phyloP scores from a whole-genome alignment of 2,797 vertebrate genomes.

The Leptodactylus fallax region DNA sequence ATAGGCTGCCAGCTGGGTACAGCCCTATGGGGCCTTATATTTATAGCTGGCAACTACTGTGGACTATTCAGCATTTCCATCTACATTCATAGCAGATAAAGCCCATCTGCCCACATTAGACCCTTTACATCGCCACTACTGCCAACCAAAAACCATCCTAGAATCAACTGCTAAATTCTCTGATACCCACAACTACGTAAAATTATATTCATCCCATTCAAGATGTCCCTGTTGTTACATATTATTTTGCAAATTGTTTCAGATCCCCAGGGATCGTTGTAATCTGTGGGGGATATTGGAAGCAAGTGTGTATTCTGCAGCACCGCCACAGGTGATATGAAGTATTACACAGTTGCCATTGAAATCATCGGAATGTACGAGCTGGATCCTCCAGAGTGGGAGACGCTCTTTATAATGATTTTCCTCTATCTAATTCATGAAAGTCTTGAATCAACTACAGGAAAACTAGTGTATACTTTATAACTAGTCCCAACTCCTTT shows the following conservation, averaged over 20 bases:
- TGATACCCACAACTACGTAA: not conserved
- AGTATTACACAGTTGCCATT: not conserved
- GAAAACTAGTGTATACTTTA: too few species aligned
- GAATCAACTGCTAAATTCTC: not conserved
- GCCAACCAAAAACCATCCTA: not conserved
- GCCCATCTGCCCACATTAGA: not conserved
- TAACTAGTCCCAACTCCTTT: not conserved
- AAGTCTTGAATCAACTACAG: too few species aligned
- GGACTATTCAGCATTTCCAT: not conserved
- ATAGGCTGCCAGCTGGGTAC: slow-evolving; percentile 3
- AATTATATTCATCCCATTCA: not conserved
- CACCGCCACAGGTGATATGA: not conserved
- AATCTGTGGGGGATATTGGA: not conserved
- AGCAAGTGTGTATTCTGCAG: not conserved
- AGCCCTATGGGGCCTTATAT: not conserved
- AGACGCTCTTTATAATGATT: not conserved
- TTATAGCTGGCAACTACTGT: not conserved
- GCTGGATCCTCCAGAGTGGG: not conserved
- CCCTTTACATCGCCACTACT: not conserved
- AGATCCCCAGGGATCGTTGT: not conserved
- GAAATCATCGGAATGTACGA: not conserved
- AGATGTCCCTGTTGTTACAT: too few species aligned
- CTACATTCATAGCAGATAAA: not conserved
- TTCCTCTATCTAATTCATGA: too few species aligned
- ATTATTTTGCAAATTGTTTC: too few species aligned